A percentile compares a stretch with the other conserved stretches of the same genome.
These are phyloP conservation scores for Microcebus murinus DNA, from an alignment of 2,113 vertebrate genomes.

Conservation along the genomic window DNA sequence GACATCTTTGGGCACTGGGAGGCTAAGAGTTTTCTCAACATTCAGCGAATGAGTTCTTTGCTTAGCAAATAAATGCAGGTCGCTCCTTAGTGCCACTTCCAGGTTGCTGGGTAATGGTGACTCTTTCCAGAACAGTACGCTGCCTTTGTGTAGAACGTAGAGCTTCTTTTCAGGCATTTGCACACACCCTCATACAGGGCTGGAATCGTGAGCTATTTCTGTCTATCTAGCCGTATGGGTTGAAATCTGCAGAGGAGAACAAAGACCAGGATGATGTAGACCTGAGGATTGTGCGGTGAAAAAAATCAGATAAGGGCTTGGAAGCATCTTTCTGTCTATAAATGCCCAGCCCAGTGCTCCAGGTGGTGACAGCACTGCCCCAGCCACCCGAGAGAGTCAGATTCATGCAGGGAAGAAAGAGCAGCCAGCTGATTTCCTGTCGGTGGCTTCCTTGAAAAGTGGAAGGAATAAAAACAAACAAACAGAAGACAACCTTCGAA, in stretches of 20 bases:
- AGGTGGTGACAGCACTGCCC: not conserved
- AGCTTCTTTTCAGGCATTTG: not conserved
- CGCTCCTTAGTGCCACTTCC: not conserved
- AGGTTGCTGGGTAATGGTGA: not conserved
- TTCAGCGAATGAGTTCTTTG: not conserved
- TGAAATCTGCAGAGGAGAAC: not conserved
- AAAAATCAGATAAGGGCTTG: not conserved
- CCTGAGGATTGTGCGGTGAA: not conserved
- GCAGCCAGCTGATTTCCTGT: not conserved
- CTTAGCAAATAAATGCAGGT: not conserved
- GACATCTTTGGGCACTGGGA: not conserved
- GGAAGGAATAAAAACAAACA: not conserved
- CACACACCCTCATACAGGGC: fast-evolving
- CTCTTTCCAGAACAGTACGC: not conserved
- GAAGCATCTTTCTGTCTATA: not conserved
- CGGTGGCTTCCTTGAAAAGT: not conserved
- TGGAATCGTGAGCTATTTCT: not conserved
- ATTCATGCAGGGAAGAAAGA: not conserved
- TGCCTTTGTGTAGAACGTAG: not conserved
- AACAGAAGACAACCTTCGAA: not conserved
- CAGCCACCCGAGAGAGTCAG: not conserved
- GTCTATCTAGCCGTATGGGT: not conserved
- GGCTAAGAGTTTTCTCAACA: not conserved
- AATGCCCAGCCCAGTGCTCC: not conserved
- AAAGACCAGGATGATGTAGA: not conserved